phyloP scores from a whole-genome alignment of 2,113 vertebrate genomes.

The Crotalus viridis region DNA sequence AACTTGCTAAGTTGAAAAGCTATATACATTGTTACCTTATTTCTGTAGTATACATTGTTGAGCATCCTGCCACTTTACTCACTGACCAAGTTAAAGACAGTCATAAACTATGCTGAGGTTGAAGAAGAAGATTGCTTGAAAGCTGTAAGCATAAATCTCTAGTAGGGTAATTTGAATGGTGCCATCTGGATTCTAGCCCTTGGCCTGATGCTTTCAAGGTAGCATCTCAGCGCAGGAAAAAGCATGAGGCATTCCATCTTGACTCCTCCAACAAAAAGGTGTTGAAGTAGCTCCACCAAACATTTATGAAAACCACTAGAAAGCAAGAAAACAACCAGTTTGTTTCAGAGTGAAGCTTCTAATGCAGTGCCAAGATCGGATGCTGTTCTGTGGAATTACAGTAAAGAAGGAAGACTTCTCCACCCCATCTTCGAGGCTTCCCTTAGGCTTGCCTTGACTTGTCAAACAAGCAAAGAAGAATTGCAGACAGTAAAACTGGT shows the following conservation, averaged over 20 bases:
- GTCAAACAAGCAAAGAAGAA: not conserved
- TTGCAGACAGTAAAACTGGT: not conserved
- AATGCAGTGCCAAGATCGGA: not conserved
- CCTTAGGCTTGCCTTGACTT: not conserved
- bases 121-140: not conserved
- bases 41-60: not conserved
- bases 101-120: not conserved
- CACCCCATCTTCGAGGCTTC: not conserved
- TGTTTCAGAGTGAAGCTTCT: not conserved
- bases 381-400: not conserved
- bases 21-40: not conserved
- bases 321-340: not conserved
- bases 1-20: not conserved
- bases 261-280: not conserved
- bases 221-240: not conserved
- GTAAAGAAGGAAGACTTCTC: not conserved
- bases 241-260: not conserved
- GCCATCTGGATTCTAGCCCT: not conserved
- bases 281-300: not conserved
- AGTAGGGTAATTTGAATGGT: not conserved
- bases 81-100: not conserved
- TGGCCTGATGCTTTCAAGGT: not conserved
- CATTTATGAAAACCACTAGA: not conserved
- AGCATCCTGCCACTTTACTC: not conserved
- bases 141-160: not conserved